Conservation (phyloP, 2,113 vertebrate species). For the Sebastes fasciatus region DNA sequence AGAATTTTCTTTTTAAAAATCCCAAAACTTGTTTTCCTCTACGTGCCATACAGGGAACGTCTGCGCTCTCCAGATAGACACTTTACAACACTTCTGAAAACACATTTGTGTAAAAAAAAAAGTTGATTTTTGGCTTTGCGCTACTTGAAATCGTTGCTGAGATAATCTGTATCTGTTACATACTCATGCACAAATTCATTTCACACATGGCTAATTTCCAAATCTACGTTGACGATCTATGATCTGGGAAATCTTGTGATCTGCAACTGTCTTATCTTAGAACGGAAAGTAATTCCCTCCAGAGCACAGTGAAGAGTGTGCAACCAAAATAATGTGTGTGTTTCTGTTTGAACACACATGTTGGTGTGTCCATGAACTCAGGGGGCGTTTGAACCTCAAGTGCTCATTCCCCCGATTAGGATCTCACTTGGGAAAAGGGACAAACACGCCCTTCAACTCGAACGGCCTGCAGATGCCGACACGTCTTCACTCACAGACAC, state of each 20-base stretch:
- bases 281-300: constrained; percentile 26
- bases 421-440: constrained; percentile 47
- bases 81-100: constrained; percentile 6
- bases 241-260: constrained; percentile 34
- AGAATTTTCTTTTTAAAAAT: constrained; percentile 15
- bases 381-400: constrained; percentile 30
- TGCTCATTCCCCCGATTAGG: constrained; percentile 60
- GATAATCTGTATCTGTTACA: not conserved
- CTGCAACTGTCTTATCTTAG: constrained; percentile 24
- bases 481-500: not conserved
- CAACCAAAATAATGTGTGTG: constrained; percentile 4
- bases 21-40: constrained; percentile 21
- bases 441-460: constrained; percentile 36
- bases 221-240: constrained; percentile 6
- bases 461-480: constrained; percentile 16
- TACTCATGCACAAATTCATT: constrained; percentile 26
- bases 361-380: not conserved
- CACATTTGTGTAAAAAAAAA: not conserved
- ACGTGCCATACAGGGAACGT: not conserved
- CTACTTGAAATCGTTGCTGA: constrained; percentile 8
- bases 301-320: constrained; percentile 1
- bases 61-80: constrained; percentile 5
- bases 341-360: constrained; percentile 8
- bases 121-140: not conserved
- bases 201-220: not conserved